Evolutionary conservation across 2,888 invertebrate species (phyloP).

Genomic region (Prosapia bicincta): DNA sequence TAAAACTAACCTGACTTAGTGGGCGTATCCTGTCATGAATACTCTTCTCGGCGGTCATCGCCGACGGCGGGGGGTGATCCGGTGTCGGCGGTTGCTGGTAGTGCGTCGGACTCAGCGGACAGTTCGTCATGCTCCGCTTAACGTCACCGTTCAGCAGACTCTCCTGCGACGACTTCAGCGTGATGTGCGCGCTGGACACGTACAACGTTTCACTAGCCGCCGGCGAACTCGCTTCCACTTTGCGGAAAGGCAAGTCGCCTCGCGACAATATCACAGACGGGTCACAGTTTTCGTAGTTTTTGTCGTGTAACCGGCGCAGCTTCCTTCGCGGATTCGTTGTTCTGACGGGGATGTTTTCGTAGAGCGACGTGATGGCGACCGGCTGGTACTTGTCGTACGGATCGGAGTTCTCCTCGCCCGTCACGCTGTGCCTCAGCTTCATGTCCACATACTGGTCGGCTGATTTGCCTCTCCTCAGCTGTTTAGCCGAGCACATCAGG

Average conservation of each 20-base stretch:
- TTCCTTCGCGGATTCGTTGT: slow-evolving; percentile 71
- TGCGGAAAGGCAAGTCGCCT: slow-evolving; percentile 40
- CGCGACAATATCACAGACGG: slow-evolving; percentile 43
- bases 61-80: slow-evolving; percentile 90
- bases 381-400: slow-evolving; percentile 49
- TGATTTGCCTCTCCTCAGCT: slow-evolving; percentile 65
- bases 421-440: slow-evolving; percentile 55
- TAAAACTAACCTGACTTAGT: slow-evolving; percentile 83
- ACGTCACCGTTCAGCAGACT: slow-evolving; percentile 54
- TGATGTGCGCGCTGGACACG: slow-evolving; percentile 53
- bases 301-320: slow-evolving; percentile 55
- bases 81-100: slow-evolving; percentile 91
- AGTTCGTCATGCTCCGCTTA: slow-evolving; percentile 40
- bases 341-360: slow-evolving; percentile 67
- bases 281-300: slow-evolving; percentile 60
- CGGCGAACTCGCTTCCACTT: slow-evolving; percentile 38
- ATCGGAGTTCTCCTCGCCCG: slow-evolving; percentile 35
- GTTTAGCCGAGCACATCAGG: slow-evolving; percentile 23
- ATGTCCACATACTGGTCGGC: slow-evolving; percentile 77
- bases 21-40: slow-evolving; percentile 89
- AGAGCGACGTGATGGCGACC: slow-evolving; percentile 68
- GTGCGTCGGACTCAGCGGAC: slow-evolving; percentile 83
- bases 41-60: slow-evolving; percentile 81
- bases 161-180: slow-evolving; percentile 57
- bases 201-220: slow-evolving; percentile 44